A percentile compares a stretch with the other conserved stretches of the same genome.
Evolutionary conservation across 2,888 invertebrate species (phyloP).

Genomic region (Cantharis lateralis): DNA sequence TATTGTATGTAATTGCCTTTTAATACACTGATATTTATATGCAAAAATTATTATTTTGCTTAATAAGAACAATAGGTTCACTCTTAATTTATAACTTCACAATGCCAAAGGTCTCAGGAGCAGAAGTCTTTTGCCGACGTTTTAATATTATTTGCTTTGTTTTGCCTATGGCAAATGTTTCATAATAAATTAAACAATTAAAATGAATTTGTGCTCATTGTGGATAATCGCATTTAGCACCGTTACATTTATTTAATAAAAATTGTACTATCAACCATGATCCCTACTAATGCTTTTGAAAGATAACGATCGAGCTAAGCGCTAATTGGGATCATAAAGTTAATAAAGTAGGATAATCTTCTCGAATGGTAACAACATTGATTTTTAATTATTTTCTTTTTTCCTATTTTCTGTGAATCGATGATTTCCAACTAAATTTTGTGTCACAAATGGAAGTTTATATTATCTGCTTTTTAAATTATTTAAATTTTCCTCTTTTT

Average conservation of each 20-base stretch:
- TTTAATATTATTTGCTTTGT: background rate
- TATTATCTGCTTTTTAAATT: background rate
- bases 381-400: background rate
- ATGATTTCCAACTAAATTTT: background rate
- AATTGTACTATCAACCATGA: background rate
- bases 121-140: background rate
- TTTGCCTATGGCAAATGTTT: background rate
- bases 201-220: background rate
- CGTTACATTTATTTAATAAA: background rate
- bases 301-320: background rate
- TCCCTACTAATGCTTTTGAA: background rate
- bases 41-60: background rate
- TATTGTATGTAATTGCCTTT: background rate
- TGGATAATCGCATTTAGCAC: background rate
- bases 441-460: background rate
- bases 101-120: background rate
- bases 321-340: background rate
- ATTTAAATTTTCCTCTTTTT: no score
- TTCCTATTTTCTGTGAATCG: background rate
- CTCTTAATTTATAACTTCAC: background rate
- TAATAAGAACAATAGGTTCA: background rate
- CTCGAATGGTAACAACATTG: background rate
- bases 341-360: background rate
- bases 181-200: background rate
- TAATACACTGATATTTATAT: no score